A percentile compares a stretch with the other conserved stretches of the same genome.
Conservation (phyloP, 2,888 invertebrate species). For the Lapara coniferarum region DNA sequence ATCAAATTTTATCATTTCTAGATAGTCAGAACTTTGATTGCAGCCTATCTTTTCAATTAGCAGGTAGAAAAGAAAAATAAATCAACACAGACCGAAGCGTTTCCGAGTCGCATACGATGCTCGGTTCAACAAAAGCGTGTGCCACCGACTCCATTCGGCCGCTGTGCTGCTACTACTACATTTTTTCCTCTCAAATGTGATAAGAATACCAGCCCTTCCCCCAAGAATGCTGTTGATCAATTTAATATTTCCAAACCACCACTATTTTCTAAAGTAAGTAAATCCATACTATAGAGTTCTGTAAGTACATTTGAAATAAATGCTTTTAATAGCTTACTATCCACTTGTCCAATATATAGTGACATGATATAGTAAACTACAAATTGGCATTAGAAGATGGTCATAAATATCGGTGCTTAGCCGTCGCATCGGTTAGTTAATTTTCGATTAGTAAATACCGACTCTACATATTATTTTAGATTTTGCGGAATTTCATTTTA, state of each 20-base stretch:
- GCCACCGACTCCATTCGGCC: conserved; percentile 1
- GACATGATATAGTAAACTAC: no score
- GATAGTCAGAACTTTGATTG: no score
- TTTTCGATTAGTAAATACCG: no score
- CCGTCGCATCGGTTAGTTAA: no score
- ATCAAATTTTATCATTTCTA: no score
- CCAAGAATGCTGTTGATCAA: background rate
- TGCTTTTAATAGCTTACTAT: background rate
- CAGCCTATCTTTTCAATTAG: no score
- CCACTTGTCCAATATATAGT: no score
- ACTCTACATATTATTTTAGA: no score
- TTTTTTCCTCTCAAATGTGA: conserved; percentile 5
- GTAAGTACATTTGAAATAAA: background rate
- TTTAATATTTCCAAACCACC: background rate
- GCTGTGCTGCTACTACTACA: conserved; percentile 3
- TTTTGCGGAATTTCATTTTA: no score
- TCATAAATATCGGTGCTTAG: no score
- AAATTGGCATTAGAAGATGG: no score
- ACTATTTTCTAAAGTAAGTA: conserved; percentile 23
- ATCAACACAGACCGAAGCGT: conserved; percentile 37
- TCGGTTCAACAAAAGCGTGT: background rate
- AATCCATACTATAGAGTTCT: background rate
- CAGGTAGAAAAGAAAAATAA: conserved; percentile 34
- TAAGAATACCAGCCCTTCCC: background rate
- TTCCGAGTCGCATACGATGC: background rate